These are phyloP conservation scores for Phrynosoma blainvillii DNA, from an alignment of 2,113 vertebrate genomes.

Conservation along the genomic window DNA sequence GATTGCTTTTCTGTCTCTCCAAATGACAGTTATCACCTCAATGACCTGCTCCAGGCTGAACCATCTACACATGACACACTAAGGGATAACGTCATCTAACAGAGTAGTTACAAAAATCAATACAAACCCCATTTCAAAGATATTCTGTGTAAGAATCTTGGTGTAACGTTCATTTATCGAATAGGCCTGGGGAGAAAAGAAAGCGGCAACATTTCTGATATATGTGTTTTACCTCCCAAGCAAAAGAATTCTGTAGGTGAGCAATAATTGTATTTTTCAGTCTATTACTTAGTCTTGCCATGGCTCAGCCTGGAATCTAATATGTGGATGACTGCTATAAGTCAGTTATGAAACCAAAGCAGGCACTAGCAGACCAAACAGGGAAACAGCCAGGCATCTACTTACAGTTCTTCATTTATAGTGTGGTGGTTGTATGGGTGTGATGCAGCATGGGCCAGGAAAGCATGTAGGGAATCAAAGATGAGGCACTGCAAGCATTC, in stretches of 20 bases:
- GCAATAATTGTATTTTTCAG: constrained; percentile 92
- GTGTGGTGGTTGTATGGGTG: no score
- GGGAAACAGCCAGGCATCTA: neutral
- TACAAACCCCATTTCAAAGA: constrained; percentile 99
- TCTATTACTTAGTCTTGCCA: constrained; percentile 90
- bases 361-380: neutral
- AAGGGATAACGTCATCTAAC: constrained; percentile 99
- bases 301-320: constrained; percentile 81
- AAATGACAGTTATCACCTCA: constrained; percentile 99
- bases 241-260: constrained; percentile 91
- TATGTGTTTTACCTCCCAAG: constrained; percentile 88
- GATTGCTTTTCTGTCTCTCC: constrained; percentile 99
- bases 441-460: neutral
- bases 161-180: constrained; percentile 99
- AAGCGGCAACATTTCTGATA: constrained; percentile 94
- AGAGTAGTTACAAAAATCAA: constrained; percentile 99
- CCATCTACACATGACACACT: constrained; percentile 97
- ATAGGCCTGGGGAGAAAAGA: constrained; percentile 91
- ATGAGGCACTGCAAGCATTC: neutral
- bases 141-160: constrained; percentile 88
- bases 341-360: constrained; percentile 74
- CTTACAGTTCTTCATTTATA: neutral
- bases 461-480: neutral
- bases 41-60: constrained; percentile 98
- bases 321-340: constrained; percentile 83